Evolutionary conservation across 2,113 vertebrate species (phyloP).

Genomic region (Camelus bactrianus): DNA sequence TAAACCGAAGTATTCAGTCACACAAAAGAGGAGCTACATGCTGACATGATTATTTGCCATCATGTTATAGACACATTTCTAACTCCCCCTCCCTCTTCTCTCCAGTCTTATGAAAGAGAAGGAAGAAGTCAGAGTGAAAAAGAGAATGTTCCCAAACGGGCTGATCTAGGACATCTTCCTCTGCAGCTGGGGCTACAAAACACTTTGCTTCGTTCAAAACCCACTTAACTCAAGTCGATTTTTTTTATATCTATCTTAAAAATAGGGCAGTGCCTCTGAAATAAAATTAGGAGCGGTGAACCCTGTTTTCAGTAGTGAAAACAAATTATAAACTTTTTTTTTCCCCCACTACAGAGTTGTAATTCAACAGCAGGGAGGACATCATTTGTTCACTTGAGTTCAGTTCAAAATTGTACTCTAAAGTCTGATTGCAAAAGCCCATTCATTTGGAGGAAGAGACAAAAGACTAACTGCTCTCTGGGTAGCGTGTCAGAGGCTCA

Average conservation of each 20-base stretch:
- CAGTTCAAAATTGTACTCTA: constrained; percentile 49
- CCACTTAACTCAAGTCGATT: constrained; percentile 13
- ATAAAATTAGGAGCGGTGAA: constrained; percentile 13
- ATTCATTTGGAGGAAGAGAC: constrained; percentile 43
- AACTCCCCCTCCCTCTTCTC: not conserved
- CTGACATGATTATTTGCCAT: not conserved
- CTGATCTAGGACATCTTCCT: not conserved
- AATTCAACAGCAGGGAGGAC: not conserved
- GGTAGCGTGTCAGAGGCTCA: constrained; percentile 45
- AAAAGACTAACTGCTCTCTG: constrained; percentile 38
- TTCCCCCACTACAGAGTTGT: not conserved
- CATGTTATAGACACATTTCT: not conserved
- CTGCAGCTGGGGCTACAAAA: not conserved
- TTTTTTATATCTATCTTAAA: constrained; percentile 35
- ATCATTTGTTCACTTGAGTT: constrained; percentile 45
- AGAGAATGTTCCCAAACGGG: not conserved
- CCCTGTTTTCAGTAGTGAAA: not conserved
- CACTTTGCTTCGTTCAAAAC: not conserved
- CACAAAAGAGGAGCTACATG: not conserved
- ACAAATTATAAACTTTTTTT: constrained; percentile 5
- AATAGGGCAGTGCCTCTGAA: not conserved
- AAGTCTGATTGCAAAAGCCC: constrained; percentile 56
- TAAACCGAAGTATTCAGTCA: not conserved
- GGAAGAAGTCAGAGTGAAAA: not conserved
- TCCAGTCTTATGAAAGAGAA: not conserved